Evolutionary conservation across 2,113 vertebrate species (phyloP).

Genomic region (Ciconia boyciana): DNA sequence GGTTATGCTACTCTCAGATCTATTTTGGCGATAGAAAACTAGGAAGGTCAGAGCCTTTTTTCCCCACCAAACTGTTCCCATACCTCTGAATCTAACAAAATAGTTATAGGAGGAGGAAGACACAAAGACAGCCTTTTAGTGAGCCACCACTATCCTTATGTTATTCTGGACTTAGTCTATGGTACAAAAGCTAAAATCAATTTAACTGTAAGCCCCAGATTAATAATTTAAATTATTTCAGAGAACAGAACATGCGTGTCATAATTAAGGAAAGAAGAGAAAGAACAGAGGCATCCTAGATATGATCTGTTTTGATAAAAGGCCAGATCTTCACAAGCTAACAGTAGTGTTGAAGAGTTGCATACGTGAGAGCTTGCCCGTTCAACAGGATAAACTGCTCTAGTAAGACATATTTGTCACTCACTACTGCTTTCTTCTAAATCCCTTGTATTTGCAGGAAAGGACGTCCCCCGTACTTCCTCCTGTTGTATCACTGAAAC

Average conservation of each 20-base stretch:
- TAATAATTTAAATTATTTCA: background rate
- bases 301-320: background rate
- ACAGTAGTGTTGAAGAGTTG: background rate
- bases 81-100: background rate
- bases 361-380: background rate
- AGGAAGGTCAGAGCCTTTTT: background rate
- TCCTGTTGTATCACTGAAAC: background rate
- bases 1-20: background rate
- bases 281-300: background rate
- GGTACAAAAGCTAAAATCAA: background rate
- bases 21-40: background rate
- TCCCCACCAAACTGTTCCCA: background rate
- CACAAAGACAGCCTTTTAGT: background rate
- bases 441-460: background rate
- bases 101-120: background rate
- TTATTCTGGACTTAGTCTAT: background rate
- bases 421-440: background rate
- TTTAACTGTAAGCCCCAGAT: background rate
- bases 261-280: background rate
- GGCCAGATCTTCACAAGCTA: background rate
- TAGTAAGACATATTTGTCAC: background rate
- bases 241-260: background rate
- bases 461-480: background rate
- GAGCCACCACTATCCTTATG: background rate
- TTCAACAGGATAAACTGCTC: background rate